Evolutionary conservation across 2,113 vertebrate genomes (phyloP).

Genomic region (Hemiprocne comata): DNA sequence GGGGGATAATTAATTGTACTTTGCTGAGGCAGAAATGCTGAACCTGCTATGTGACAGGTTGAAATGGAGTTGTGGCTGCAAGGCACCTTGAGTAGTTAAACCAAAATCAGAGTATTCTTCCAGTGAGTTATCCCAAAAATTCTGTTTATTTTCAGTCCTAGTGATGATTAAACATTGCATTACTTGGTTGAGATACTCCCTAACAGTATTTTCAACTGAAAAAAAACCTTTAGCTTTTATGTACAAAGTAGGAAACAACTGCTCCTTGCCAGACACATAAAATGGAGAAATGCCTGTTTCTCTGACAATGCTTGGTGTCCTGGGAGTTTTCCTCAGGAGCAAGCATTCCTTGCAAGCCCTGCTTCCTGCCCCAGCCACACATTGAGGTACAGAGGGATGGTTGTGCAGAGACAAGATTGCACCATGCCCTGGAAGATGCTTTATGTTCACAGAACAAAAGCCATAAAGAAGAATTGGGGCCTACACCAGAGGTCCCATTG

Average conservation of each 20-base stretch:
- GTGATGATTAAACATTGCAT: background rate
- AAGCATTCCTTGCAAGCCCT: background rate
- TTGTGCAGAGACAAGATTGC: background rate
- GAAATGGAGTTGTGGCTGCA: background rate
- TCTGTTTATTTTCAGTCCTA: background rate
- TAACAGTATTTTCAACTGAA: background rate
- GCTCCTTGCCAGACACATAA: background rate
- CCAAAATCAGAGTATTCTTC: background rate
- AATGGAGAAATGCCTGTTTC: background rate
- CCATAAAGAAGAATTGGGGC: background rate
- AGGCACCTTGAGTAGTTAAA: background rate
- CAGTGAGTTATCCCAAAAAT: background rate
- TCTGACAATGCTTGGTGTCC: accelerated
- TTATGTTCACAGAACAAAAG: background rate
- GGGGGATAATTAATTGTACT: background rate
- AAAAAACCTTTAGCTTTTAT: background rate
- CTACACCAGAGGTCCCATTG: background rate
- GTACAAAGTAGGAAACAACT: background rate
- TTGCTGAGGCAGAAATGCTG: background rate
- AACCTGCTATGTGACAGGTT: background rate
- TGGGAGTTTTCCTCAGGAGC: background rate
- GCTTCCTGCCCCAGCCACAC: background rate
- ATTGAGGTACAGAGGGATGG: too few relatives aligned
- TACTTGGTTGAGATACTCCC: background rate
- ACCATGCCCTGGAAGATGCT: background rate